Evolutionary conservation across 2,888 invertebrate species (phyloP).

Genomic region (Drosophila demipolita): DNA sequence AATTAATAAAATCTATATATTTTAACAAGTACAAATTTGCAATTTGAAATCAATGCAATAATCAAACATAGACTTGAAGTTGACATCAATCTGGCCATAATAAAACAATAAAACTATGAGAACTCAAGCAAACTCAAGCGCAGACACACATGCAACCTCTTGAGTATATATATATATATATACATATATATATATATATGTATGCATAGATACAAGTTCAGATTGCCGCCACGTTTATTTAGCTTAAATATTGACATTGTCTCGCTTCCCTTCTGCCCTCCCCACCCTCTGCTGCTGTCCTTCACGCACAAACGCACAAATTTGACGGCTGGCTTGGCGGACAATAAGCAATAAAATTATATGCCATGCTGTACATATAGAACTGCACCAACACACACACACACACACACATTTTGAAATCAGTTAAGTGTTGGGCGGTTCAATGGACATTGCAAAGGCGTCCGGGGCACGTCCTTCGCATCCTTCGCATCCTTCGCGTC

Average conservation of each 20-base stretch:
- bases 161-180: constrained; percentile 19
- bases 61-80: constrained; percentile 24
- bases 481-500: constrained; percentile 26
- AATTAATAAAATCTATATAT: neutral
- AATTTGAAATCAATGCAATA: constrained; percentile 5
- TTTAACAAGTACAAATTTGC: neutral
- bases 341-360: constrained; percentile 78
- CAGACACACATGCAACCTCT: constrained; percentile 17
- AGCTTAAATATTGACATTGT: constrained; percentile 58
- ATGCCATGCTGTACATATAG: constrained; percentile 70
- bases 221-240: constrained; percentile 59
- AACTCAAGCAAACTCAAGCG: constrained; percentile 51
- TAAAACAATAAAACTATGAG: constrained; percentile 63
- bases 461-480: constrained; percentile 33
- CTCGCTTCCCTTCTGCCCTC: constrained; percentile 21
- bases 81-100: constrained; percentile 12
- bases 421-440: constrained; percentile 78
- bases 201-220: constrained; percentile 50
- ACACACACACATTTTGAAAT: constrained; percentile 61
- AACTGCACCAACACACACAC: constrained; percentile 38
- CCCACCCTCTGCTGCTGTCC: constrained; percentile 6
- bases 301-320: constrained; percentile 77
- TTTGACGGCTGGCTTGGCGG: constrained; percentile 64
- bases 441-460: constrained; percentile 58
- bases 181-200: neutral